A percentile compares a stretch with the other conserved stretches of the same genome.
These are phyloP conservation scores for Oceanodroma leucorhoa DNA, from an alignment of 2,797 vertebrate genomes.

Conservation along the genomic window DNA sequence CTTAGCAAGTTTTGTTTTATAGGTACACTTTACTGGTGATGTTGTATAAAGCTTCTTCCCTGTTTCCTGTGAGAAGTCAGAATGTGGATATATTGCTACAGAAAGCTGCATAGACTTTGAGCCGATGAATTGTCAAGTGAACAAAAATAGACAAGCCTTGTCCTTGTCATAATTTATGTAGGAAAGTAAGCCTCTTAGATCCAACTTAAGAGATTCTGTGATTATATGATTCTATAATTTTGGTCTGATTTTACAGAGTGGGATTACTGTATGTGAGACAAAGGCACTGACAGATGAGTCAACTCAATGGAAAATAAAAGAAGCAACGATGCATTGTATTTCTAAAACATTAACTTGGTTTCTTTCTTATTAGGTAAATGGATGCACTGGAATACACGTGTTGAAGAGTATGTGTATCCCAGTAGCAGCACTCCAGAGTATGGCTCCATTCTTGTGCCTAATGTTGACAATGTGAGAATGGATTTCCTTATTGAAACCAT, in stretches of 20 bases:
- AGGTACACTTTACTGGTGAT: not conserved
- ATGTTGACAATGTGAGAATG: slow-evolving; percentile 92
- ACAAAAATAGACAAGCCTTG: not conserved
- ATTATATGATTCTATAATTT: not conserved
- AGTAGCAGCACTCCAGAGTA: slow-evolving; percentile 82
- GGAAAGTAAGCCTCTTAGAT: not conserved
- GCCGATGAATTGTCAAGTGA: not conserved
- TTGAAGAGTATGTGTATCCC: slow-evolving; percentile 89
- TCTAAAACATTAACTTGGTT: not conserved
- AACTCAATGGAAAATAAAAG: not conserved
- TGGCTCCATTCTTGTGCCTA: slow-evolving; percentile 91
- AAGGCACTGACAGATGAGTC: not conserved
- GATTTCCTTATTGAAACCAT: slow-evolving; percentile 92
- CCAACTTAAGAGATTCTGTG: not conserved
- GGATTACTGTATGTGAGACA: not conserved
- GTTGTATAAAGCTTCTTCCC: not conserved
- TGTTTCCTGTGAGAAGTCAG: not conserved
- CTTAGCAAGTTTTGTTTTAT: not conserved
- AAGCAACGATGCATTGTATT: not conserved
- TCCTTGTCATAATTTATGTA: not conserved
- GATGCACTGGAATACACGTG: slow-evolving; percentile 87
- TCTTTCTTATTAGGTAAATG: slow-evolving; percentile 81
- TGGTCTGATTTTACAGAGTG: not conserved
- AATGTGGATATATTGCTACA: not conserved
- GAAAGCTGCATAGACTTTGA: not conserved